A percentile compares a stretch with the other conserved stretches of the same genome.
Evolutionary conservation across 2,113 vertebrate genomes (phyloP).

Genomic region (Melanotaenia duboulayi): DNA sequence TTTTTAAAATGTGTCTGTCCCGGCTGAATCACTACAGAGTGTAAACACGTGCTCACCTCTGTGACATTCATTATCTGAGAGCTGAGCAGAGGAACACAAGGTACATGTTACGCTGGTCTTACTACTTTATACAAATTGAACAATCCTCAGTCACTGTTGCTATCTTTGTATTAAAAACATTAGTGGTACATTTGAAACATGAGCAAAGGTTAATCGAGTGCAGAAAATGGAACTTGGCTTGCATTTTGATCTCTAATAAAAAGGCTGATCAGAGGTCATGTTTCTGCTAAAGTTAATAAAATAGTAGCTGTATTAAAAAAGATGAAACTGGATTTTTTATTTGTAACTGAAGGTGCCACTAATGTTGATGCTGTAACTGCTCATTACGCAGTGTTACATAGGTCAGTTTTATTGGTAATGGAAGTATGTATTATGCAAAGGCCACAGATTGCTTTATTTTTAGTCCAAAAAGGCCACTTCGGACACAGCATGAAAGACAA

Average conservation of each 20-base stretch:
- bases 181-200: constrained; percentile 33
- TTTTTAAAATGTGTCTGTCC: constrained; percentile 8
- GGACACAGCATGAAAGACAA: constrained; percentile 34
- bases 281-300: constrained; percentile 11
- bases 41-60: constrained; percentile 26
- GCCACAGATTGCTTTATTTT: constrained; percentile 33
- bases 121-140: constrained; percentile 35
- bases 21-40: not conserved
- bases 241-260: constrained; percentile 34
- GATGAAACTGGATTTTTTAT: not conserved
- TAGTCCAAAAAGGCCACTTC: constrained; percentile 43
- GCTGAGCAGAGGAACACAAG: not conserved
- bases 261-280: constrained; percentile 1
- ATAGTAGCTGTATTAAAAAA: not conserved
- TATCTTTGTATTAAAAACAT: constrained; percentile 31
- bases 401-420: constrained; percentile 41
- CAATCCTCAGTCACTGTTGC: constrained; percentile 23
- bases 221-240: constrained; percentile 14
- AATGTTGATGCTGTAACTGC: not conserved
- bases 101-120: constrained; percentile 14
- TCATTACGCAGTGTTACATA: not conserved
- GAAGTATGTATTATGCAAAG: constrained; percentile 40
- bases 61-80: constrained; percentile 17
- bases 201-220: constrained; percentile 58
- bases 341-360: not conserved